phyloP scores from a whole-genome alignment of 2,113 vertebrate genomes.

The Scytalopus superciliaris region DNA sequence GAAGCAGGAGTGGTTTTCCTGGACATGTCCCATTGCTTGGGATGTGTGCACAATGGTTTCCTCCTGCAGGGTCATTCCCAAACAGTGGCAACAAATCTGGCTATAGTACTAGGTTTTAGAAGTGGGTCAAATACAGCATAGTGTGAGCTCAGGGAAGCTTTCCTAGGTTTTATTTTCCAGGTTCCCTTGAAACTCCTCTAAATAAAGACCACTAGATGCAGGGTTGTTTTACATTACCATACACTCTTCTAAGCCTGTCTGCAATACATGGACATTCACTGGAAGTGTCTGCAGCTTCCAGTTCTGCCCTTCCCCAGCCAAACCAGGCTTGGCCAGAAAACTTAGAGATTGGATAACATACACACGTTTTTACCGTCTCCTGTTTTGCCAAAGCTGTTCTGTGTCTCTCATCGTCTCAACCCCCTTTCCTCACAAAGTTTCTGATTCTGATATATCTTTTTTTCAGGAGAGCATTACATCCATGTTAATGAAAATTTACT shows the following conservation, averaged over 20 bases:
- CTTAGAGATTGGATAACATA: background rate
- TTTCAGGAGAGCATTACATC: accelerated
- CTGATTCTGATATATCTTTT: background rate
- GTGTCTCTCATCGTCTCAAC: background rate
- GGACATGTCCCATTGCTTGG: background rate
- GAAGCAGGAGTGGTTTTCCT: background rate
- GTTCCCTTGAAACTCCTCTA: background rate
- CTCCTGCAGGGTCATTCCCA: background rate
- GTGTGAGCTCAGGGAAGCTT: background rate
- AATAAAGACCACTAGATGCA: background rate
- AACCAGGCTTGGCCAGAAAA: background rate
- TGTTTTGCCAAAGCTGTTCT: background rate
- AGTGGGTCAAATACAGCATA: background rate
- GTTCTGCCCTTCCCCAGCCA: background rate
- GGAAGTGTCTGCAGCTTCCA: background rate
- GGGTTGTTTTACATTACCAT: accelerated
- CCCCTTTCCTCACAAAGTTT: background rate
- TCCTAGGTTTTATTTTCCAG: background rate
- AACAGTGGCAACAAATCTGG: background rate
- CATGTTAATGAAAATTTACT: background rate
- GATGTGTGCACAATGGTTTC: background rate
- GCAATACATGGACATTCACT: accelerated
- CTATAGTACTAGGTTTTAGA: background rate
- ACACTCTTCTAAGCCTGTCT: background rate
- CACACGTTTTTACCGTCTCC: accelerated